Base-by-base conservation (phyloP, 2,888 invertebrate genomes). In the Schrankia costaestrigalis region DNA sequence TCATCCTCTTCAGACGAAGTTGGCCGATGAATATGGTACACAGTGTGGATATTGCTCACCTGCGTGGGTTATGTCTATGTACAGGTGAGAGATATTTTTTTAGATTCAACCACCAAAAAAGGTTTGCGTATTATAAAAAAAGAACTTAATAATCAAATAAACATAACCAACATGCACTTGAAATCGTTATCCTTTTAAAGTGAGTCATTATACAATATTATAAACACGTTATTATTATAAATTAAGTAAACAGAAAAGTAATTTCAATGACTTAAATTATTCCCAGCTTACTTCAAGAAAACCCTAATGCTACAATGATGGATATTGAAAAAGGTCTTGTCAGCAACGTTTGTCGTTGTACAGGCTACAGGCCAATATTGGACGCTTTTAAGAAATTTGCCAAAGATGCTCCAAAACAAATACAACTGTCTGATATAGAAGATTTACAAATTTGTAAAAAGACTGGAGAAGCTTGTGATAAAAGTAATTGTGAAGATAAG, bases 301-400 rank as follows among this genome's bases (percentile, higher is more conserved):
- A 50, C 17, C 41, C 50, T 4, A 31, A 61, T 8, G 35, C 66
- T 2, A 65, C 62, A 3, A 58, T 62, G 51, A 28, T 49, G 10
- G 91, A 93, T 57, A 88, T 94, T 18, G 94, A 94, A 64, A 90
- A 93, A 47, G 90, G 92, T 0, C 92, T 94, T 46, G 93, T 92
- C 6, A 92, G 94, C 38, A 94, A 94, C 49, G 90, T 93, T 6
- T 95, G 95, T 45, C 90, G 95, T 15, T 95, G 95, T 62, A 95
- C 95, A 0, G 94, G 94, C 0, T 94, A 93, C 56, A 85, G 94
- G 2, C 91, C 95, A 0, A 95, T 95, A 29, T 68, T 94, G 26
- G 94, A 94, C 49, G 91, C 94, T 0, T 93, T 95, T 73, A 95
- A 94, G 61, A 91, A 91, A 10, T 92, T 93, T 46, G 92, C 93